These are phyloP conservation scores for Plagiodera versicolora DNA, from an alignment of 2,888 invertebrate species.

Conservation along the genomic window DNA sequence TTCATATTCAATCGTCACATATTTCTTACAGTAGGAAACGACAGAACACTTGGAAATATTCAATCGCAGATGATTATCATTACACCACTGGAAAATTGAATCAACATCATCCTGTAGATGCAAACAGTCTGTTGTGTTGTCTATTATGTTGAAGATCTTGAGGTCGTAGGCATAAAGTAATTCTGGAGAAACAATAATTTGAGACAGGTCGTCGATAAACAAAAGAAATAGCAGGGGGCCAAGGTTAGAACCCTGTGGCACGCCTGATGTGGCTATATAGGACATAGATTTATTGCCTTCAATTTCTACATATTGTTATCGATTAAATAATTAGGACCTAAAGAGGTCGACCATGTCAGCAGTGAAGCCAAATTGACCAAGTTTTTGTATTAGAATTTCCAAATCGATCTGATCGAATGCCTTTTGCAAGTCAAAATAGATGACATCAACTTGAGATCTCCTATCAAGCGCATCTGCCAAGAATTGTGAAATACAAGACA, in stretches of 20 bases:
- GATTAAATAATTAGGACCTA: neutral
- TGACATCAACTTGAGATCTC: slow-evolving; percentile 5
- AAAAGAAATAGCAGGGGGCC: neutral
- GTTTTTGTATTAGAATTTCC: neutral
- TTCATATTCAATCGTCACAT: neutral
- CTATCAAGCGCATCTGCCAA: neutral
- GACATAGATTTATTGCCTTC: neutral
- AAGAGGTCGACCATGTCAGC: neutral
- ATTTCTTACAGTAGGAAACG: neutral
- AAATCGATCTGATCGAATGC: slow-evolving; percentile 6
- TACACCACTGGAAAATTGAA: neutral
- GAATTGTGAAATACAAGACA: neutral
- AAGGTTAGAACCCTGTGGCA: neutral
- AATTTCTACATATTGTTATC: neutral
- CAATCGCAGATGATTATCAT: neutral
- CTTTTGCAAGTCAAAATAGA: slow-evolving; percentile 7
- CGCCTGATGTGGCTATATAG: neutral
- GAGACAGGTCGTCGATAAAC: neutral
- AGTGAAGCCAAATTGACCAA: neutral
- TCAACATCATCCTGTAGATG: neutral
- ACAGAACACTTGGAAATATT: neutral
- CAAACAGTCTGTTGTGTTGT: neutral
- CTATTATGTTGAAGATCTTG: neutral
- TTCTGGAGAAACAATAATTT: neutral
- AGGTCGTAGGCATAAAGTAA: neutral